Evolutionary conservation across 2,888 invertebrate species (phyloP), one percentile per base, ranked within the genome.

Genomic region (Athrips mouffetella): DNA sequence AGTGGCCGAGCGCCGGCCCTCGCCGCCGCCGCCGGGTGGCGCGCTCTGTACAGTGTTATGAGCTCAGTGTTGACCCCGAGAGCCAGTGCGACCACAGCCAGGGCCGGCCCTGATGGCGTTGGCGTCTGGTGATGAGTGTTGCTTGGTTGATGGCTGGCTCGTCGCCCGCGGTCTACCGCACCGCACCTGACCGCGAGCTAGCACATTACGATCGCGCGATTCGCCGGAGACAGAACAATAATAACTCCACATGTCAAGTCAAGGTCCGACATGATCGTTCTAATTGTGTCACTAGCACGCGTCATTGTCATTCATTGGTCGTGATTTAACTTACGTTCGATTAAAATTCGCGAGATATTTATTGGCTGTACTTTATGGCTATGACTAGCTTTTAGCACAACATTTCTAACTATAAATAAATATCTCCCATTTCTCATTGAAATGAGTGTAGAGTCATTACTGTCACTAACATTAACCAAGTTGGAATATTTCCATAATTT

Each of bases 231-330:
- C 66, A 65, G 70, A 69, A 74, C 71, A 73, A 72, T 75, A 70
- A 73, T 76, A 74, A 71, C 70, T 69, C 58, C 60, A 59, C 65
- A 50, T 63, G 65, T 65, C 68, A 67, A 71, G 67, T 73, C 73
- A 70, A 68, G 67, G 66, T 64, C 65, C 60, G 57, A 58, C 65
- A 58, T 59, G 61, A 60, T 57, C 56, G 63, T 59, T 63, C 65
- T 61, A 65, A 63, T 68, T 63, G 64, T 66, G 63, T 62, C 59
- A 55, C 52, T 47, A 52, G 51, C 54, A 54, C 52, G 47, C 56
- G 57, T 55, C 54, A 58, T 54, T 55, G 56, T 60, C 62, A 58
- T 58, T 59, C 61, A 59, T 57, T 54, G 49, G 51, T 31, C 54
- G 47, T 48, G 49, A 48, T 47, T 48, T 33, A 35, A 35, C 45